Percentiles rank a stretch among this genome's conserved stretches.
Conservation (phyloP, 2,797 vertebrate species). For the Sebastes paucispinis region DNA sequence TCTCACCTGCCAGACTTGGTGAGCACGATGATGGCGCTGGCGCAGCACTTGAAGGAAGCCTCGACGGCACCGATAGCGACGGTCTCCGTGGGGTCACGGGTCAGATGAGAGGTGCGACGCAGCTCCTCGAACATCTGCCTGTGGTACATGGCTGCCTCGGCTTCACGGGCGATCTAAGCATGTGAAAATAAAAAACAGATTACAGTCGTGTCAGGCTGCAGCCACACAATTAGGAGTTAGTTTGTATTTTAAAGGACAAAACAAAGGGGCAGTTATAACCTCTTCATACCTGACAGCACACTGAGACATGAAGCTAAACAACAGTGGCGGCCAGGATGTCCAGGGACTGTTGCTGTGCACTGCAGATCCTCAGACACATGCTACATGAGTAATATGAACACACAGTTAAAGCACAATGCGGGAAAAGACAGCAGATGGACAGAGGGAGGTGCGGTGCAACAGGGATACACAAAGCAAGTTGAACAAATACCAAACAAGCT, state of each 20-base stretch:
- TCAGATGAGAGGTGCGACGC: constrained; percentile 90
- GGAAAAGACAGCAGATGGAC: constrained; percentile 41
- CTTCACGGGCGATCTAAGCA: constrained; percentile 95
- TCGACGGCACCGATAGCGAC: constrained; percentile 95
- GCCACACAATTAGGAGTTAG: constrained; percentile 19
- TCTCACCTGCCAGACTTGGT: constrained; percentile 96
- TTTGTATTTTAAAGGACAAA: constrained; percentile 27
- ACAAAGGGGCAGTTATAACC: constrained; percentile 6
- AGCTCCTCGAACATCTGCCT: constrained; percentile 98
- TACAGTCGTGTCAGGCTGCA: neutral
- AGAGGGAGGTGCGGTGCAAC: neutral
- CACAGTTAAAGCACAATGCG: constrained; percentile 65
- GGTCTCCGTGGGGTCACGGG: constrained; percentile 95
- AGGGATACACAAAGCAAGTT: constrained; percentile 25
- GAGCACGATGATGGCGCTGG: constrained; percentile 96
- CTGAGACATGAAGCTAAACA: constrained; percentile 61
- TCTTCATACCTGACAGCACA: constrained; percentile 63
- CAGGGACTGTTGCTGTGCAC: constrained; percentile 64
- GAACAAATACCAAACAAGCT: constrained; percentile 42
- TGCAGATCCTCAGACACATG: constrained; percentile 77
- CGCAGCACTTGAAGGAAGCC: constrained; percentile 98
- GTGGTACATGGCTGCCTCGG: constrained; percentile 98
- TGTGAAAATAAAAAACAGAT: neutral
- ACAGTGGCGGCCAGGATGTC: constrained; percentile 39
- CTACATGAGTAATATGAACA: constrained; percentile 86